Percentiles rank a stretch among this genome's conserved stretches.
Conservation (phyloP, 2,797 vertebrate genomes). For the Thaleichthys pacificus region DNA sequence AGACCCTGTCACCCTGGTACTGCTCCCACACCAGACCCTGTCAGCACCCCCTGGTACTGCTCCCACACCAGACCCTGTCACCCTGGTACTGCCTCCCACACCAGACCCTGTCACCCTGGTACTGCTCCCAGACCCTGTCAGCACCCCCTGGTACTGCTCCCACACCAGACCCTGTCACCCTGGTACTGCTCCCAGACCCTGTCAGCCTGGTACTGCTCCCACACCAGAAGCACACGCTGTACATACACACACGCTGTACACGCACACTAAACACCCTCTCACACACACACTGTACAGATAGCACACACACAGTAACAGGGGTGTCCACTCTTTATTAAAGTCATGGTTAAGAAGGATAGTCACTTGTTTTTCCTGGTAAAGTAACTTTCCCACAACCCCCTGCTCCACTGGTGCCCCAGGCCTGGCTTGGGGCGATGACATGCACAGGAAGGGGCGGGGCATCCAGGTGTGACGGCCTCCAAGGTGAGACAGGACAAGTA, state of each 20-base stretch:
- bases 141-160: background rate
- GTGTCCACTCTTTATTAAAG: background rate
- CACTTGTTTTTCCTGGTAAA: conserved; percentile 26
- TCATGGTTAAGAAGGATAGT: background rate
- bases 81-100: no score
- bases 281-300: no score
- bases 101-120: no score
- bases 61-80: conserved; percentile 33
- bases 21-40: conserved; percentile 38
- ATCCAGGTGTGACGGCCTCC: conserved; percentile 36
- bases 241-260: background rate
- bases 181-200: no score
- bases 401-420: conserved; percentile 16
- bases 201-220: conserved; percentile 22
- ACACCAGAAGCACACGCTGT: background rate
- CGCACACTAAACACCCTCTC: background rate
- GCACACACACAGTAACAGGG: background rate
- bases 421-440: conserved; percentile 42
- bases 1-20: no score
- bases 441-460: conserved; percentile 25
- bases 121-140: conserved; percentile 44
- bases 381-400: background rate
- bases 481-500: conserved; percentile 48
- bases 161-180: no score
- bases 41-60: conserved; percentile 11